Base-by-base conservation (phyloP, 2,888 invertebrate genomes). In the Phaedon cochleariae region DNA sequence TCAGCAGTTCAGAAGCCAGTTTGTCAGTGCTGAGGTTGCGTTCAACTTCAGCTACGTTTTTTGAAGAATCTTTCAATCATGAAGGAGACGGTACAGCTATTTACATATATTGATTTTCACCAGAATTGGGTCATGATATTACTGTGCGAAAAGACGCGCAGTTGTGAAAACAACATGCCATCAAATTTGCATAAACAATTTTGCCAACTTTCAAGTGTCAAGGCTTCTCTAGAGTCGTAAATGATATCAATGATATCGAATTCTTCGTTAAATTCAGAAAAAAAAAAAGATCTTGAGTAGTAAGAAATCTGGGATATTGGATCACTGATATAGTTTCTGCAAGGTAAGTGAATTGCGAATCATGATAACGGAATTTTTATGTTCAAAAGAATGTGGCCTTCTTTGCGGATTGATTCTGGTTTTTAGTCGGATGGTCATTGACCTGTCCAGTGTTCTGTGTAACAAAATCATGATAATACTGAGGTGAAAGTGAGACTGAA, bases 201-300 rank as follows among this genome's bases (percentile, higher is more conserved):
- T 64, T 17, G 59, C 54, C 59, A 59, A 64, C 59, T 59, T 64
- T 59, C 64, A 54, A 64, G 59, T 64, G 64, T 59, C 64, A 59
- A 64, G 53, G 53, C 34, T 41, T 41, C 41, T n/a, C n/a, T 41
- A n/a, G 41, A 41, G 3, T 41, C 41, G 12, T n/a, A n/a, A 41
- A 15, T 41, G 15, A 41, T 3, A 15, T 34, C 9, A 9, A 2
- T 10, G 31, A 34, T 34, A 10, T 2, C 7, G 3, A 12, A 41
- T 41, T 34, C n/a, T n/a, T n/a, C 26, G 26, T 5, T 26, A 26
- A 26, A 26, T 3, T 5, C 26, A 7, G 26, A 26, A 7, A 26
- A 26, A 7, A 7, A 26, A 26, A 26, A 26, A 26, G 26, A 4
- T 34, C 34, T 34, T 34, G 34, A 34, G 12, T 10, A 7, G 34